phyloP scores from a whole-genome alignment of 2,113 vertebrate genomes.

The Nibea coibor region DNA sequence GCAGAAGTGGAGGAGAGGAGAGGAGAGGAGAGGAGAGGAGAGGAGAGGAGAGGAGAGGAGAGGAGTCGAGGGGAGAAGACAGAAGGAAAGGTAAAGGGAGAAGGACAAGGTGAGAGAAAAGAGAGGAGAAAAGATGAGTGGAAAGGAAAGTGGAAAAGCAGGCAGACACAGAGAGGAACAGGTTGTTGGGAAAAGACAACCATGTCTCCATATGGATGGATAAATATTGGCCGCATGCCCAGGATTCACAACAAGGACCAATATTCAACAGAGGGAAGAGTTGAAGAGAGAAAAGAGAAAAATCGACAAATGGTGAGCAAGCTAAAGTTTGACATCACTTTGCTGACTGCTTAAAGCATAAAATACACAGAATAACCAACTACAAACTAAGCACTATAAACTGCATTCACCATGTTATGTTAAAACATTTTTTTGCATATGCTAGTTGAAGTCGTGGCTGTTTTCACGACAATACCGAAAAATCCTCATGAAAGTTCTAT shows the following conservation, averaged over 20 bases:
- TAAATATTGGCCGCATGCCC: conserved; percentile 57
- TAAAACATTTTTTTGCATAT: neutral
- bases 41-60: conserved; percentile 24
- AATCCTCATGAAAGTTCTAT: neutral
- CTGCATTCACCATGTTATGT: no score
- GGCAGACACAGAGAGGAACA: conserved; percentile 26
- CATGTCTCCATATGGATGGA: conserved; percentile 41
- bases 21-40: conserved; percentile 5
- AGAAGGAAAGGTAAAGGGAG: conserved; percentile 8
- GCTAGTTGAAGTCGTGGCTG: no score
- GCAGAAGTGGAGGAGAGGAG: conserved; percentile 57
- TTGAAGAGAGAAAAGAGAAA: conserved; percentile 35
- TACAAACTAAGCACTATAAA: neutral
- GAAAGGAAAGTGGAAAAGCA: conserved; percentile 1
- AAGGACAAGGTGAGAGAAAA: conserved; percentile 3
- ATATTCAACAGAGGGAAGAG: conserved; percentile 40
- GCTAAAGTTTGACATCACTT: conserved; percentile 18
- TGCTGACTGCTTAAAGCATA: conserved; percentile 1
- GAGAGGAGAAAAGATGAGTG: neutral
- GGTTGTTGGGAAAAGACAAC: conserved; percentile 43
- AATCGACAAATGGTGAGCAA: conserved; percentile 5
- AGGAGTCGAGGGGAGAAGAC: neutral
- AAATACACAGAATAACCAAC: neutral
- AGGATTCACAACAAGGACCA: conserved; percentile 45
- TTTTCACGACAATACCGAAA: neutral